Evolutionary conservation across 2,113 vertebrate species (phyloP), one percentile per base, ranked within the genome.

Genomic region (Pipra filicauda): DNA sequence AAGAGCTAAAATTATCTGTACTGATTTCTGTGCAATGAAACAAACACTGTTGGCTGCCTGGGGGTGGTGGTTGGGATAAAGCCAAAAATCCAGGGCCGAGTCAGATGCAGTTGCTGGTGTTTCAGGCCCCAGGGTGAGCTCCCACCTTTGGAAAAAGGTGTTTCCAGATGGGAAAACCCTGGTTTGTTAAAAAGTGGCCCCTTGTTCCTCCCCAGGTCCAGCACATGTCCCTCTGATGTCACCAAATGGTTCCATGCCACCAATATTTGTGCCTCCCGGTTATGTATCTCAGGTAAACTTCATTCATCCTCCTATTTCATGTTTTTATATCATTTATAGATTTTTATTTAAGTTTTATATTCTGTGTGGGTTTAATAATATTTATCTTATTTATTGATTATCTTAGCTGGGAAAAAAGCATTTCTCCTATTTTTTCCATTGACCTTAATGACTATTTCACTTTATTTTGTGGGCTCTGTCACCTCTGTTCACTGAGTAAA

Each of bases 141-240:
- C 23, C 46, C 51, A 23, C 35, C 41, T 85, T 67, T 75, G 44
- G 28, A 41, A 58, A 31, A 67, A 39, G 18, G 8, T 79, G 52
- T 64, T 8, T 88, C 0, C 3, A 26, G 28, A 11, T 65, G 48
- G 44, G 43, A n/a, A 33, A 37, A 74, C 46, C 39, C 18, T 57
- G 15, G 0, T 15, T 65, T 86, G 69, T 76, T 79, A 13, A 84
- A 19, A 22, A 59, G 83, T 62, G 80, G 7, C 69, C 27, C 73
- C 33, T 89, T 89, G 62, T 97, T 88, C 19, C 87, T 73, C 15
- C 84, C 35, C 94, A 98, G 98, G 98, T 95, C 98, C 98, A 43
- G 98, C 98, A 8, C 98, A 98, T 2, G 98, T 98, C 95, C 98
- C 98, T 15, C 97, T 99, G 98, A 98, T 98, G 96, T 98, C 98